Conservation (phyloP, 1,140 invertebrate species). For the Andrena cerasifolii region DNA sequence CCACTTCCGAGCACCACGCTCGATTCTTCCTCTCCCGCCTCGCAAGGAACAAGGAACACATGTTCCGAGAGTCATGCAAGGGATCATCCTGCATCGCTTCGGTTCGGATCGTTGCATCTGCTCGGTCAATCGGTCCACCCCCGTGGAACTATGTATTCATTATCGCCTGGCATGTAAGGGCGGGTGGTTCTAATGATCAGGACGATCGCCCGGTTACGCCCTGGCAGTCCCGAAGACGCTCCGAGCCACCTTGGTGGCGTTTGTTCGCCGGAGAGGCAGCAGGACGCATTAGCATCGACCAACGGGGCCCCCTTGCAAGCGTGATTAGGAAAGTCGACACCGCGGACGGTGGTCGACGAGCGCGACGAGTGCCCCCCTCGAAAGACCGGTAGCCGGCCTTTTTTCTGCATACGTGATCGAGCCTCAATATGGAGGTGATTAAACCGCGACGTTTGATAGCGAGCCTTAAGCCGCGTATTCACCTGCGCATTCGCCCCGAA, state of each 20-base stretch:
- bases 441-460: slow-evolving; percentile 46
- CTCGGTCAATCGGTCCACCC: background rate
- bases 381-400: slow-evolving; percentile 44
- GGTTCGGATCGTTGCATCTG: too few species aligned
- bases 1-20: too few species aligned
- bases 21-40: too few species aligned
- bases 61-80: background rate
- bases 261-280: background rate
- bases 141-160: slow-evolving; percentile 68
- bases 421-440: slow-evolving; percentile 53
- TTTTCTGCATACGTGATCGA: slow-evolving; percentile 21
- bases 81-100: background rate
- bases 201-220: slow-evolving; percentile 72
- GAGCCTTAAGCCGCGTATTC: too few species aligned
- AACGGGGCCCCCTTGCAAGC: slow-evolving; percentile 8
- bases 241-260: slow-evolving; percentile 28
- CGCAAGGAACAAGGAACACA: background rate
- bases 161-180: slow-evolving; percentile 61
- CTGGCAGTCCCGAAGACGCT: slow-evolving; percentile 56
- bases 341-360: slow-evolving; percentile 22
- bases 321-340: slow-evolving; percentile 37
- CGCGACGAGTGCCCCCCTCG: slow-evolving; percentile 18
- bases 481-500: too few species aligned
- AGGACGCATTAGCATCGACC: slow-evolving; percentile 44
- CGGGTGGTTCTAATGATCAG: slow-evolving; percentile 66